Percentiles rank a stretch among this genome's conserved stretches.
These are phyloP conservation scores for Aplidium turbinatum DNA, from an alignment of 23 tunicate genomes.

Conservation along the genomic window DNA sequence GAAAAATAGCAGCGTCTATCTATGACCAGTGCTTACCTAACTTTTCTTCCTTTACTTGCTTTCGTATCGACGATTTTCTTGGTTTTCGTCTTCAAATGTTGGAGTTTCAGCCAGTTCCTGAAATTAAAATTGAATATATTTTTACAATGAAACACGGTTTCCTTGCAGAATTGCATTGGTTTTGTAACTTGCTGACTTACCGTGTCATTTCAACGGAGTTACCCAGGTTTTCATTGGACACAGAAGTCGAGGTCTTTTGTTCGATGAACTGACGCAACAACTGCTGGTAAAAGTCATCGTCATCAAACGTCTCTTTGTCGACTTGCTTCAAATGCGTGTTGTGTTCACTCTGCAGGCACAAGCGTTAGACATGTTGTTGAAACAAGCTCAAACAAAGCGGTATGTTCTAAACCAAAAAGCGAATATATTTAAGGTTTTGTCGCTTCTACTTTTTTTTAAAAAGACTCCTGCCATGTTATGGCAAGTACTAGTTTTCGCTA, in stretches of 20 bases:
- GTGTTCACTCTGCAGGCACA: constrained; percentile 18
- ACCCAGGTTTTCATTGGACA: constrained; percentile 16
- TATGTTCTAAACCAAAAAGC: too few relatives aligned
- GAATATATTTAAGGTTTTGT: too few relatives aligned
- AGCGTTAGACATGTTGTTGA: too few relatives aligned
- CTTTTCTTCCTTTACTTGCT: constrained; percentile 83
- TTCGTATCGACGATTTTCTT: constrained; percentile 79
- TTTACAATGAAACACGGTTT: background rate
- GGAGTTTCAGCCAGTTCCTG: constrained; percentile 78
- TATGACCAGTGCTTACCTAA: constrained; percentile 33
- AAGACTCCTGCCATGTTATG: too few relatives aligned
- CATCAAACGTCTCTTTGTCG: constrained; percentile 47
- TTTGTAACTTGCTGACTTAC: constrained; percentile 11
- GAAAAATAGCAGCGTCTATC: background rate
- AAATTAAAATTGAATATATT: background rate
- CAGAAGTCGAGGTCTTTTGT: constrained; percentile 38
- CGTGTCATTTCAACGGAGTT: constrained; percentile 59
- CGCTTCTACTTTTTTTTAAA: too few relatives aligned
- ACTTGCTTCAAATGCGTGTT: constrained; percentile 26
- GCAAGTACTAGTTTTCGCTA: too few relatives aligned
- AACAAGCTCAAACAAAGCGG: too few relatives aligned
- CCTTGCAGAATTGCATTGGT: background rate
- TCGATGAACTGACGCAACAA: constrained; percentile 64
- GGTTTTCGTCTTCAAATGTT: constrained; percentile 55
- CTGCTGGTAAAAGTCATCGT: constrained; percentile 76